A percentile compares a stretch with the other conserved stretches of the same genome.
phyloP scores from a whole-genome alignment of 2,113 vertebrate genomes.

The Sylvia atricapilla region DNA sequence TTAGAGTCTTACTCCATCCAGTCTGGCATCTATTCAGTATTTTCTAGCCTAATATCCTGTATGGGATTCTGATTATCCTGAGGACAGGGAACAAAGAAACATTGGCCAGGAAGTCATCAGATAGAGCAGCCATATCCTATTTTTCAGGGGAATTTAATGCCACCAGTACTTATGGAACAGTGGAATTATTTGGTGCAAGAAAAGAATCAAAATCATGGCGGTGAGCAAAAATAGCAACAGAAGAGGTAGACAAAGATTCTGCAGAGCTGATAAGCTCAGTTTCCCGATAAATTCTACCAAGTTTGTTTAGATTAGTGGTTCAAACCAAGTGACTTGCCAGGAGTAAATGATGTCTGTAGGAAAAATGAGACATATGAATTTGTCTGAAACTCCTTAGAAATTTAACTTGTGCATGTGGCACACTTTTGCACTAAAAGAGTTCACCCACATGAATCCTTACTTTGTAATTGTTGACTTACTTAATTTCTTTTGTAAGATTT shows the following conservation, averaged over 20 bases:
- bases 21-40: slow-evolving; percentile 33
- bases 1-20: slow-evolving; percentile 17
- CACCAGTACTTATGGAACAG: neutral
- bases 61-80: neutral
- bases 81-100: slow-evolving; percentile 40
- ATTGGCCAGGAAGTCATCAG: slow-evolving; percentile 30
- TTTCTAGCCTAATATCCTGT: slow-evolving; percentile 58
- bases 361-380: neutral
- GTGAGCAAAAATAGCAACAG: slow-evolving; percentile 1
- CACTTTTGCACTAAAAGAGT: neutral
- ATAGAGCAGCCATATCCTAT: neutral
- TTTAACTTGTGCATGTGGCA: neutral
- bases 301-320: neutral
- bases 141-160: neutral
- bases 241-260: neutral
- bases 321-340: neutral
- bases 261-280: neutral
- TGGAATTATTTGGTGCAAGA: slow-evolving; percentile 1
- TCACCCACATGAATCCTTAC: neutral
- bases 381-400: neutral
- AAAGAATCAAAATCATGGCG: neutral
- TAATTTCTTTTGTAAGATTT: neutral
- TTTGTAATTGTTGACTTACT: neutral
- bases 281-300: neutral
- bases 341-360: neutral